phyloP scores from a whole-genome alignment of 2,888 invertebrate species.

The Lasius fuliginosus region DNA sequence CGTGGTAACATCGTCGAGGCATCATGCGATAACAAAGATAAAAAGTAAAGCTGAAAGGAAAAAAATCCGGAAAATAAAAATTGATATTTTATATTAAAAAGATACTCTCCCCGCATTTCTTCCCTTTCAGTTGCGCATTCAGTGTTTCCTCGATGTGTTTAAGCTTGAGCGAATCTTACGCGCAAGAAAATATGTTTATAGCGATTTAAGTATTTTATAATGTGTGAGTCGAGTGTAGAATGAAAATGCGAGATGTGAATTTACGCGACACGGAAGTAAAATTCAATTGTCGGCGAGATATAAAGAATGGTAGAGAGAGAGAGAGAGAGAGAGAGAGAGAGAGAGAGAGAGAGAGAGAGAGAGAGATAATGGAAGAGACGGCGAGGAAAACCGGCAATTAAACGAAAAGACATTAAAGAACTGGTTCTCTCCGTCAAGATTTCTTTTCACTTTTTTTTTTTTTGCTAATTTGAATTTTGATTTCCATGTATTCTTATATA shows the following conservation, averaged over 20 bases:
- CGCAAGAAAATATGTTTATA: neutral
- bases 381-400: slow-evolving; percentile 46
- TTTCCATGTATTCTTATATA: slow-evolving; percentile 64
- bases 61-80: neutral
- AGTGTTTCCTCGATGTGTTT: neutral
- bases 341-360: slow-evolving; percentile 57
- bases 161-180: slow-evolving; percentile 1
- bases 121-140: neutral
- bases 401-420: slow-evolving; percentile 75
- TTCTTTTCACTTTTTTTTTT: slow-evolving; percentile 72
- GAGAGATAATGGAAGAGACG: slow-evolving; percentile 48
- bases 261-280: slow-evolving; percentile 38
- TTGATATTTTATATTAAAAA: neutral
- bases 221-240: neutral
- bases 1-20: neutral
- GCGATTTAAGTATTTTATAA: neutral
- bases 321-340: slow-evolving; percentile 62
- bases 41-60: neutral
- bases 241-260: neutral
- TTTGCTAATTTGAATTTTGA: slow-evolving; percentile 74
- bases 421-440: slow-evolving; percentile 78
- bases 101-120: neutral
- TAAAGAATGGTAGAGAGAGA: slow-evolving; percentile 25
- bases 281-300: slow-evolving; percentile 25
- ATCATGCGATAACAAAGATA: neutral